phyloP scores from a whole-genome alignment of 1,140 invertebrate species.

The Sycophaga agraensis region DNA sequence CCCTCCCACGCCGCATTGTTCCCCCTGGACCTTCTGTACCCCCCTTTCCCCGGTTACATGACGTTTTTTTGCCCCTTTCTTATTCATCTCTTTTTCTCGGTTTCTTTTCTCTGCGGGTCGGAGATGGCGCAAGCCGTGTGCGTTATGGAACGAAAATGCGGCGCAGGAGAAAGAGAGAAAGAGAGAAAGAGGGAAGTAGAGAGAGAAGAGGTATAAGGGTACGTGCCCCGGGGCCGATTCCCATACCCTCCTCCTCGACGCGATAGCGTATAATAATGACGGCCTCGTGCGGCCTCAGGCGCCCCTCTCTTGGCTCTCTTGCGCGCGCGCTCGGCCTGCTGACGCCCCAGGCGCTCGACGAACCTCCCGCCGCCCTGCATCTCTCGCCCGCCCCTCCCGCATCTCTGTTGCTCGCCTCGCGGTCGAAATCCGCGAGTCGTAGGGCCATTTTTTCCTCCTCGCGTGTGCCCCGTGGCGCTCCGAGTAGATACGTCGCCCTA shows the following conservation, averaged over 20 bases:
- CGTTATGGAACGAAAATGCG: neutral
- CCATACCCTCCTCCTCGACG: constrained; percentile 29
- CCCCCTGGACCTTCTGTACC: neutral
- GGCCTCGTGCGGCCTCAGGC: constrained; percentile 25
- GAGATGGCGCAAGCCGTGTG: too few relatives aligned
- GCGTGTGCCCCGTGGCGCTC: too few relatives aligned
- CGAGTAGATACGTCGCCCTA: too few relatives aligned
- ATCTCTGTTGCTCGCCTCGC: constrained; percentile 12
- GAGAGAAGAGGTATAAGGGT: constrained; percentile 20
- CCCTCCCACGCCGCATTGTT: neutral
- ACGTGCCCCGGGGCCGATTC: constrained; percentile 20
- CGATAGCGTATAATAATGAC: constrained; percentile 31
- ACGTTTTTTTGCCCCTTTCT: constrained; percentile 18
- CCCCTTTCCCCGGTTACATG: constrained; percentile 4
- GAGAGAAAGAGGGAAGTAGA: neutral
- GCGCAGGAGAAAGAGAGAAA: neutral
- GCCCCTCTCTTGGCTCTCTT: neutral
- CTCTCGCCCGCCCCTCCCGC: neutral
- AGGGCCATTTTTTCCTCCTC: neutral
- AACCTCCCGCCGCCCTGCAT: too few relatives aligned
- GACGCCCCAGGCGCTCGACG: too few relatives aligned
- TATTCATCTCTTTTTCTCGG: constrained; percentile 7
- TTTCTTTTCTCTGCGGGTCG: constrained; percentile 7
- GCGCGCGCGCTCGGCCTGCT: neutral
- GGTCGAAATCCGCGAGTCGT: constrained; percentile 1